Conservation (phyloP, 2,797 vertebrate species). For the Mormyrops boulengeri region DNA sequence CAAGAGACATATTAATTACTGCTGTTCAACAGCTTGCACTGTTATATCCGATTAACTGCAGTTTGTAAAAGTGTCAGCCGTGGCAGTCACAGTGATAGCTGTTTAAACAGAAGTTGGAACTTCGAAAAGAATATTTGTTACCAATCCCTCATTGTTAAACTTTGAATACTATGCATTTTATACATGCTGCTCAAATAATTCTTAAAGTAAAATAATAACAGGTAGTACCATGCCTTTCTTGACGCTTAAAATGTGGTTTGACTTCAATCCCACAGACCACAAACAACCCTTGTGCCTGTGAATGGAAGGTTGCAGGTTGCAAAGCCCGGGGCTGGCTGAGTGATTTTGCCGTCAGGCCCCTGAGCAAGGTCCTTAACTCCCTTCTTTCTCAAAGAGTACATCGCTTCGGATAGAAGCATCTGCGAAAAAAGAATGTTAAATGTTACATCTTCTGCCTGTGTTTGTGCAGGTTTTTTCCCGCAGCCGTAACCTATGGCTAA, state of each 20-base stretch:
- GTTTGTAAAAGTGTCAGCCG: background rate
- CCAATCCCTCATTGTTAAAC: background rate
- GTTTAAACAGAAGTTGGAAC: background rate
- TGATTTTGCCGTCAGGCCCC: background rate
- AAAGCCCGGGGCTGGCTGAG: background rate
- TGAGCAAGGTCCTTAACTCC: background rate
- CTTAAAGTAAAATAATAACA: background rate
- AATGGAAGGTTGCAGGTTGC: background rate
- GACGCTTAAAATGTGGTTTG: background rate
- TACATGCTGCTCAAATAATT: background rate
- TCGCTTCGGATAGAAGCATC: background rate
- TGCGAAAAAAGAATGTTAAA: background rate
- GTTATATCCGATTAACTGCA: constrained; percentile 1
- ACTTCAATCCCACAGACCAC: background rate
- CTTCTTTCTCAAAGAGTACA: background rate
- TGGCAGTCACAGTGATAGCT: background rate
- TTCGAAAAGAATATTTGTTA: background rate
- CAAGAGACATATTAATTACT: background rate
- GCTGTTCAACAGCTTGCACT: background rate
- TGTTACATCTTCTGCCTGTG: background rate
- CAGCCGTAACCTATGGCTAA: background rate
- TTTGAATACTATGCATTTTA: background rate
- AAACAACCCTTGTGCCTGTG: background rate
- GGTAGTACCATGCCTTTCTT: background rate
- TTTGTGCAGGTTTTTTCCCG: background rate